These are phyloP conservation scores for Grapholita molesta DNA, from an alignment of 1,140 invertebrate genomes.

Conservation along the genomic window DNA sequence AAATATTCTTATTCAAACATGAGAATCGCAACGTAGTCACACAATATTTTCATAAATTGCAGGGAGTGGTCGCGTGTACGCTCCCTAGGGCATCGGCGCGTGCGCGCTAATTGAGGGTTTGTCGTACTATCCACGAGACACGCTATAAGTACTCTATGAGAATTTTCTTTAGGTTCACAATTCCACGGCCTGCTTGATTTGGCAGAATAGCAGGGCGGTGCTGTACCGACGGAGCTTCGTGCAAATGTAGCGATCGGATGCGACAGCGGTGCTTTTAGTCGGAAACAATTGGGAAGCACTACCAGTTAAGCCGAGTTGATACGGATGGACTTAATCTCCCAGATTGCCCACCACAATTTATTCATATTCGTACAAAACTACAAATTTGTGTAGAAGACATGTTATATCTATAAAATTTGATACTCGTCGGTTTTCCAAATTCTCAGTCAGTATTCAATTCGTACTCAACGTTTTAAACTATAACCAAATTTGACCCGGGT, in stretches of 20 bases:
- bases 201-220: not conserved
- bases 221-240: slow-evolving; percentile 55
- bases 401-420: not conserved
- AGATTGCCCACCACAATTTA: not conserved
- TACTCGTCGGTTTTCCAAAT: no score
- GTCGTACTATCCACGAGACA: slow-evolving; percentile 1
- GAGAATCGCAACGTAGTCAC: slow-evolving; percentile 19
- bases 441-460: no score
- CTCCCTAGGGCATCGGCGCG: slow-evolving; percentile 62
- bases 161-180: not conserved
- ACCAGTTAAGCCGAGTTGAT: not conserved
- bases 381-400: not conserved
- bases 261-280: slow-evolving; percentile 49
- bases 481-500: no score
- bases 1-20: slow-evolving; percentile 11
- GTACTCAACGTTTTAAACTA: no score
- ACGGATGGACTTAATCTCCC: not conserved
- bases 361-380: not conserved
- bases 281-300: slow-evolving; percentile 39
- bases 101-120: slow-evolving; percentile 65
- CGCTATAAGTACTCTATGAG: not conserved
- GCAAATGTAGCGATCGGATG: slow-evolving; percentile 60
- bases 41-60: slow-evolving; percentile 51
- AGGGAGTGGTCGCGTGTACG: slow-evolving; percentile 59
- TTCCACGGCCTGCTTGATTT: not conserved